Evolutionary conservation across 2,888 invertebrate genomes (phyloP).

Genomic region (Palloptera scutellata): DNA sequence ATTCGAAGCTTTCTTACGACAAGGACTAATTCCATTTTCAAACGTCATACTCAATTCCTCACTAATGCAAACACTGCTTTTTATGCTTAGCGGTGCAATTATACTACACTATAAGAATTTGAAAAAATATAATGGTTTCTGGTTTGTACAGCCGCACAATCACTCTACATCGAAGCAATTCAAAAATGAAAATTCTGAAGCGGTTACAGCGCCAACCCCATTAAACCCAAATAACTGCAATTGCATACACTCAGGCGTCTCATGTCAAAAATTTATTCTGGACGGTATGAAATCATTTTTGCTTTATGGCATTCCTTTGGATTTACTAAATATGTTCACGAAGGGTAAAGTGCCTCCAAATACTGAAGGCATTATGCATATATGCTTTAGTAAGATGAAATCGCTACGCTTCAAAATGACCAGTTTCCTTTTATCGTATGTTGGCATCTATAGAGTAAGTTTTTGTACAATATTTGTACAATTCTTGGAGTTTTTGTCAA

Average conservation of each 20-base stretch:
- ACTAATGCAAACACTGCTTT: slow-evolving; percentile 46
- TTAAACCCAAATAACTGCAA: not conserved
- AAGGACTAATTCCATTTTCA: slow-evolving; percentile 39
- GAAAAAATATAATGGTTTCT: slow-evolving; percentile 45
- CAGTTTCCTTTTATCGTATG: slow-evolving; percentile 49
- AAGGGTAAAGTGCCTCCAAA: slow-evolving; percentile 23
- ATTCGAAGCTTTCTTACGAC: slow-evolving; percentile 47
- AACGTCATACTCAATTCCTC: slow-evolving; percentile 41
- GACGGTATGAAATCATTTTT: slow-evolving; percentile 47
- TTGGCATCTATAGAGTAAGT: slow-evolving; percentile 53
- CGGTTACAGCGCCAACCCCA: not conserved
- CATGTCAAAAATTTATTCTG: slow-evolving; percentile 38
- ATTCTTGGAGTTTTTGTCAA: no score
- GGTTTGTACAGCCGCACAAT: slow-evolving; percentile 47
- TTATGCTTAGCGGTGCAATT: slow-evolving; percentile 52
- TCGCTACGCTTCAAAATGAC: slow-evolving; percentile 38
- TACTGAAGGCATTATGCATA: slow-evolving; percentile 2
- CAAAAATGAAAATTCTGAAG: not conserved
- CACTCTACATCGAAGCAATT: not conserved
- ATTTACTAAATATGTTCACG: slow-evolving; percentile 44
- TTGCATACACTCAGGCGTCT: slow-evolving; percentile 31
- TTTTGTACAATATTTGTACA: not conserved
- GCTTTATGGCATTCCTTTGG: slow-evolving; percentile 46
- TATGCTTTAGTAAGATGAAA: slow-evolving; percentile 19
- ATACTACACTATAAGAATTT: slow-evolving; percentile 46